Evolutionary conservation across 2,113 vertebrate species (phyloP).

Genomic region (Mus pahari): DNA sequence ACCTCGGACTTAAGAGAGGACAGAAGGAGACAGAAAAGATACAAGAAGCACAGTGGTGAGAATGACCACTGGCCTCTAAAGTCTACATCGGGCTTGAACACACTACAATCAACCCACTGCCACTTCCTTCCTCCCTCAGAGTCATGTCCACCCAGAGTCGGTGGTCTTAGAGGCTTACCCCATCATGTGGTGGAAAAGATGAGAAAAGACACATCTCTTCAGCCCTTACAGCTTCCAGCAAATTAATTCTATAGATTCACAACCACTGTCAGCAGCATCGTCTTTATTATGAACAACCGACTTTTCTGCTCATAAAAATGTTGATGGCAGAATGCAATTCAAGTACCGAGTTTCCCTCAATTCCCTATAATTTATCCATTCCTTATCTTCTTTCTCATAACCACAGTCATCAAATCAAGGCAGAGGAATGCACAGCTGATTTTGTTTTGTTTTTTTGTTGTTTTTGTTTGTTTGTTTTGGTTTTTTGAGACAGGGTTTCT

Average conservation of each 20-base stretch:
- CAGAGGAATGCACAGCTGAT: neutral
- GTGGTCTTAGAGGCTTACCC: neutral
- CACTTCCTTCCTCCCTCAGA: neutral
- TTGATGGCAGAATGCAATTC: neutral
- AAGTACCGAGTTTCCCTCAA: neutral
- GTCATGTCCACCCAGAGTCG: too few relatives aligned
- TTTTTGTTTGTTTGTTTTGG: too few relatives aligned
- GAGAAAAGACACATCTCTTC: neutral
- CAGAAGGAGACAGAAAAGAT: neutral
- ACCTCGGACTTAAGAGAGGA: neutral
- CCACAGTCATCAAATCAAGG: neutral
- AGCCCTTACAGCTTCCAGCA: fast-evolving
- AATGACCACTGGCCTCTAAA: neutral
- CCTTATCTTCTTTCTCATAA: neutral
- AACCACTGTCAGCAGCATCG: neutral
- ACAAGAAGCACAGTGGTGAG: neutral
- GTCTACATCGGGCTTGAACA: neutral
- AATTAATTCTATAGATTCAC: too few relatives aligned
- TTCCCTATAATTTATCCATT: neutral
- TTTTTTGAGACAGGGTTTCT: too few relatives aligned
- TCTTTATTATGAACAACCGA: neutral
- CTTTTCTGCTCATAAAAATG: neutral
- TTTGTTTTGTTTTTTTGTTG: too few relatives aligned
- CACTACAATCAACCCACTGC: neutral
- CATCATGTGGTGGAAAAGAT: neutral